A percentile compares a stretch with the other conserved stretches of the same genome.
Evolutionary conservation across 2,797 vertebrate species (phyloP).

Genomic region (Trematomus bernacchii): DNA sequence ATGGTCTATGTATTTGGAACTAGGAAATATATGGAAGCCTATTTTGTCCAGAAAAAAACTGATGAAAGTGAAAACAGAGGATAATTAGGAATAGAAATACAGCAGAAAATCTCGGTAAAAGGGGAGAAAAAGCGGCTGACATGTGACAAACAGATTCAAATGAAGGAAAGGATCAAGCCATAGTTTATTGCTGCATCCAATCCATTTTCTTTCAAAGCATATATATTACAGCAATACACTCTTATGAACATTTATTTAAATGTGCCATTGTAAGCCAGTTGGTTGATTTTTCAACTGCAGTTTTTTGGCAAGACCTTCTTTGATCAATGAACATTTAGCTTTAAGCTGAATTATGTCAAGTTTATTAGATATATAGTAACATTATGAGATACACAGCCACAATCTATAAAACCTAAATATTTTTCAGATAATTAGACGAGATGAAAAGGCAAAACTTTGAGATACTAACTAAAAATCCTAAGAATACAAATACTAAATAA

Average conservation of each 20-base stretch:
- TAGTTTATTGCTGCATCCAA: no score
- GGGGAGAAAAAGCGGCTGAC: no score
- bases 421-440: not conserved
- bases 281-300: not conserved
- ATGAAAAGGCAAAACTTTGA: no score
- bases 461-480: not conserved
- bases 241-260: not conserved
- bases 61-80: not conserved
- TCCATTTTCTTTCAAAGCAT: no score
- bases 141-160: no score
- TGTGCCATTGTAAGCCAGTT: not conserved
- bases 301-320: not conserved
- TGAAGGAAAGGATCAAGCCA: no score
- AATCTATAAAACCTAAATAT: not conserved
- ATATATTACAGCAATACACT: not conserved
- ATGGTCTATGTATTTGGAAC: not conserved
- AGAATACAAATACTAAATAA: no score
- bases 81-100: no score
- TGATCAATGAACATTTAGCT: not conserved
- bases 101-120: not conserved
- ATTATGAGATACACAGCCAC: not conserved
- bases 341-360: no score
- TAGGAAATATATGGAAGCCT: not conserved
- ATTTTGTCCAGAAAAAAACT: not conserved
- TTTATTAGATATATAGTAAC: no score